Evolutionary conservation across 2,888 invertebrate species (phyloP).

Genomic region (Aleiodes testaceus): DNA sequence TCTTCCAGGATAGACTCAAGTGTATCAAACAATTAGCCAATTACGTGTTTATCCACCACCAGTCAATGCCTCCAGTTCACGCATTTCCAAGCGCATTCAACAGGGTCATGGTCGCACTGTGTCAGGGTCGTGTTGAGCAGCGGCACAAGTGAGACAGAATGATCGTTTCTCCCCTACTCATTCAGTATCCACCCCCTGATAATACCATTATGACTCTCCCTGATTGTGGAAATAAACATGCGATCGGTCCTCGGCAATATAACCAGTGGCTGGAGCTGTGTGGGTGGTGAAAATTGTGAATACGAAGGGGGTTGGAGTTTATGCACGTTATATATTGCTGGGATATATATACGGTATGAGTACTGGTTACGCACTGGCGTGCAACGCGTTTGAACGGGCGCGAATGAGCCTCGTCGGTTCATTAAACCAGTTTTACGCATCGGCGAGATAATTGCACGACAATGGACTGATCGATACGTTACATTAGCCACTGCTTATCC

Average conservation of each 20-base stretch:
- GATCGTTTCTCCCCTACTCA: slow-evolving; percentile 40
- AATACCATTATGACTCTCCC: slow-evolving; percentile 69
- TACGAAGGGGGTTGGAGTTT: slow-evolving; percentile 39
- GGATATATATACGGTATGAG: slow-evolving; percentile 19
- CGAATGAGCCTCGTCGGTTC: slow-evolving; percentile 56
- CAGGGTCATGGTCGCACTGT: slow-evolving; percentile 66
- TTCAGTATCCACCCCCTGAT: slow-evolving; percentile 63
- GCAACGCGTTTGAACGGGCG: slow-evolving; percentile 53
- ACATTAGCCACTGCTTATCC: slow-evolving; percentile 10
- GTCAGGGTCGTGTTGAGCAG: slow-evolving; percentile 60
- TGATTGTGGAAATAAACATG: slow-evolving; percentile 70
- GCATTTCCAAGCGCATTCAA: slow-evolving; percentile 47
- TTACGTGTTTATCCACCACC: slow-evolving; percentile 1
- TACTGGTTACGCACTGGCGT: slow-evolving; percentile 41
- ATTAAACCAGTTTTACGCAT: slow-evolving; percentile 62
- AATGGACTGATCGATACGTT: slow-evolving; percentile 50
- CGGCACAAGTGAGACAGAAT: slow-evolving; percentile 34
- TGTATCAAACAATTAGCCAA: slow-evolving; percentile 6
- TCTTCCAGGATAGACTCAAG: neutral
- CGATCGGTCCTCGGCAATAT: slow-evolving; percentile 43
- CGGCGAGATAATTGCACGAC: slow-evolving; percentile 53
- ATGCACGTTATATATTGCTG: slow-evolving; percentile 39
- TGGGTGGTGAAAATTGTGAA: slow-evolving; percentile 42
- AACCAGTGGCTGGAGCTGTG: slow-evolving; percentile 16
- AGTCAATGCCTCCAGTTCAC: slow-evolving; percentile 19